Evolutionary conservation across 2,797 vertebrate species (phyloP).

Genomic region (Chromis chromis): DNA sequence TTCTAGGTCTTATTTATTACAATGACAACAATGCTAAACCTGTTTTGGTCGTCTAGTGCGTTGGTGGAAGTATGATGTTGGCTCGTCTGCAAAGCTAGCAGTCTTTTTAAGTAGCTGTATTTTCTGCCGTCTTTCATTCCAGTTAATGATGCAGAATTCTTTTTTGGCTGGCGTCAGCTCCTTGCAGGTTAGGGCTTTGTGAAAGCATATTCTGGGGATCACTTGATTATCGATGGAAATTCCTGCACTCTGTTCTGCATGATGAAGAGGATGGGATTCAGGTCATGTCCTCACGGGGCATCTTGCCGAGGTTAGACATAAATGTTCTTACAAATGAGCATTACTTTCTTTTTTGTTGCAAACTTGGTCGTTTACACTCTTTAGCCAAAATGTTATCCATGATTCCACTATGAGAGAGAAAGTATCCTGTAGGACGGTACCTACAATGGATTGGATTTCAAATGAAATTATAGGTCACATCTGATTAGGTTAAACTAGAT

Average conservation of each 20-base stretch:
- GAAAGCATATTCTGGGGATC: constrained; percentile 19
- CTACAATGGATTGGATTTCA: constrained; percentile 39
- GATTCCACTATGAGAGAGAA: constrained; percentile 22
- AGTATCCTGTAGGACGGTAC: constrained; percentile 10
- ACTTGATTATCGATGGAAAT: constrained; percentile 40
- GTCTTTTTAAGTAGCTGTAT: constrained; percentile 24
- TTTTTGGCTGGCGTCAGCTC: constrained; percentile 41
- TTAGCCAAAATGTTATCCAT: constrained; percentile 11
- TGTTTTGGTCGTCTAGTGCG: constrained; percentile 7
- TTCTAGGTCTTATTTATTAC: neutral
- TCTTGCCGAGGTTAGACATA: neutral
- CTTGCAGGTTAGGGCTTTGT: constrained; percentile 42
- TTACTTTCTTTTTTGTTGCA: neutral
- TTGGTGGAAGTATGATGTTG: constrained; percentile 8
- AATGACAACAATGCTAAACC: neutral
- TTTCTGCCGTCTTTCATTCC: constrained; percentile 30
- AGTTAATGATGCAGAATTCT: constrained; percentile 33
- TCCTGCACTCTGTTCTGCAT: constrained; percentile 21
- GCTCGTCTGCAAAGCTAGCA: constrained; percentile 17
- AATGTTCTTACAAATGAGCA: neutral
- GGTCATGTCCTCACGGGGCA: neutral
- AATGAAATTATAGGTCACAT: constrained; percentile 57
- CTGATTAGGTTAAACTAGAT: constrained; percentile 43
- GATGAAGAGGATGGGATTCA: constrained; percentile 25
- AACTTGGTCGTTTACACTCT: neutral